Evolutionary conservation across 2,113 vertebrate species (phyloP), one percentile per base, ranked within the genome.

Genomic region (Ondatra zibethicus): DNA sequence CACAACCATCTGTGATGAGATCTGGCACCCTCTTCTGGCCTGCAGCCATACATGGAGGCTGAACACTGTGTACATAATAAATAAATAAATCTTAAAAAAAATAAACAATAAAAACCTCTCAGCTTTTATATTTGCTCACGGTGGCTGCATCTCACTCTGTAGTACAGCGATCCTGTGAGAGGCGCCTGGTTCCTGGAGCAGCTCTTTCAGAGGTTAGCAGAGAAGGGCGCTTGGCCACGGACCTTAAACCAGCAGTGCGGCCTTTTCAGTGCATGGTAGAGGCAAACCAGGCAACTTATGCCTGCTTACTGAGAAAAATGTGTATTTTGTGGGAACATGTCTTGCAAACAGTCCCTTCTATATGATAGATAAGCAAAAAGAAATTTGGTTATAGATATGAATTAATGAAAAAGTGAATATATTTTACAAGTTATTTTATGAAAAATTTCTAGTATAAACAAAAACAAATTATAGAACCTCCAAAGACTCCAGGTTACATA

Each of bases 371-470:
- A 91, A 92, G n/a, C 70, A 80, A 63, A 96, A 93, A 70, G 68
- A 93, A 90, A 68, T 78, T 63, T 78, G 33, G 55, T 52, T 94
- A 95, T 78, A 45, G 68, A 65, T 3, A 78, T 87, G 39, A 89
- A 88, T 73, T 89, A 88, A 70, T 92, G n/a, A 73, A 94, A 93
- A 39, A 42, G 27, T 68, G 29, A 85, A 45, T 63, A 25, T 91
- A 66, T 89, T 92, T 96, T 93, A 87, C 19, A 82, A 94, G 47
- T 93, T 93, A 92, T 92, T 90, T 75, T 75, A 85, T 85, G 91
- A 80, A 84, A 55, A 36, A 61, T 92, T 87, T 92, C 73, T 96
- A 86, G 86, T 27, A 33, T 77, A 93, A 93, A 39, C 72, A 93
- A 63, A 75, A 88, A 39, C 63, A 70, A 84, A 68, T 86, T 76